Evolutionary conservation across 2,113 vertebrate species (phyloP).

Genomic region (Clupea harengus): DNA sequence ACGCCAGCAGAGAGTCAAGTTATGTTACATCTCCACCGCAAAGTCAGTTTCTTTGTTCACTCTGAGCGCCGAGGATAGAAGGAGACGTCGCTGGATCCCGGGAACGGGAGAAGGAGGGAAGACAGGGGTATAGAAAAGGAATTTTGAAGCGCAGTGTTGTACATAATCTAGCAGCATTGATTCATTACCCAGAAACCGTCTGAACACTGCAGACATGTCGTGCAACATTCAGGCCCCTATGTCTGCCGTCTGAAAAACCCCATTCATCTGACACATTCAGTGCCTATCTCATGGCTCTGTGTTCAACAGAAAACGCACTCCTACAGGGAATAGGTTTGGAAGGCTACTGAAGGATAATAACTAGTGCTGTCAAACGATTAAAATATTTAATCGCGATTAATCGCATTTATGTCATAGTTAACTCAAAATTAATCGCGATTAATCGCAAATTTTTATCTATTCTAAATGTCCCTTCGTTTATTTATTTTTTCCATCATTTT

Average conservation of each 20-base stretch:
- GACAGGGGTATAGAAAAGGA: not conserved
- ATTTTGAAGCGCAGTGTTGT: not conserved
- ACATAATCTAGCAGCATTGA: constrained; percentile 5
- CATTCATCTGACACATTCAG: not conserved
- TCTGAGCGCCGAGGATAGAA: not conserved
- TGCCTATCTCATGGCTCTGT: not conserved
- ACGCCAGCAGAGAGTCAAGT: not conserved
- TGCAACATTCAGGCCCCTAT: not conserved
- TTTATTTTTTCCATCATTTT: too few relatives aligned
- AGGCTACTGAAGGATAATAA: not conserved
- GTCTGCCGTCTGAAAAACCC: not conserved
- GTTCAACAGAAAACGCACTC: not conserved
- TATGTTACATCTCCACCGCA: constrained; percentile 4
- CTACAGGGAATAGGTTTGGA: not conserved
- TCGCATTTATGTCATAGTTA: too few relatives aligned
- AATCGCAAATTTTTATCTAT: too few relatives aligned
- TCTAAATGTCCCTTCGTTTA: too few relatives aligned
- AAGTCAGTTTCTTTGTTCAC: constrained; percentile 6
- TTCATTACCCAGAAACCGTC: not conserved
- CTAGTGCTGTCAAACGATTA: too few relatives aligned
- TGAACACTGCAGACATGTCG: not conserved
- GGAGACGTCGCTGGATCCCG: not conserved
- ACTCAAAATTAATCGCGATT: too few relatives aligned
- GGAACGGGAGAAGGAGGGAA: not conserved
- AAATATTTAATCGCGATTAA: too few relatives aligned